phyloP scores from a whole-genome alignment of 2,888 invertebrate genomes.

The Agonopterix arenella region DNA sequence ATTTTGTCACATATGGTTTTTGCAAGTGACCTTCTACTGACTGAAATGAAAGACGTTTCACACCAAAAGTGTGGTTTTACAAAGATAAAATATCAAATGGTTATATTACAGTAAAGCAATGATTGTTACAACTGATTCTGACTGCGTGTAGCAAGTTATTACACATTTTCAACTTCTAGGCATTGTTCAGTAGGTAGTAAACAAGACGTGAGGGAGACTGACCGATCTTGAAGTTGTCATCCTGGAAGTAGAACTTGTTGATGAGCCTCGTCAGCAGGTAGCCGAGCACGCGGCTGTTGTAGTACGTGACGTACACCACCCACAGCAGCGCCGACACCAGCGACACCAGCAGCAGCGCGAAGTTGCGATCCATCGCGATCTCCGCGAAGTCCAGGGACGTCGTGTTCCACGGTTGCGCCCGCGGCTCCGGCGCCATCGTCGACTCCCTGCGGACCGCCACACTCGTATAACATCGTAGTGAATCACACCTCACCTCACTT shows the following conservation, averaged over 20 bases:
- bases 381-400: slow-evolving; percentile 78
- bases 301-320: slow-evolving; percentile 96
- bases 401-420: slow-evolving; percentile 76
- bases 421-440: slow-evolving; percentile 41
- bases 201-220: slow-evolving; percentile 31
- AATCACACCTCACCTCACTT: neutral
- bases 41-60: too few relatives aligned
- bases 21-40: too few relatives aligned
- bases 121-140: too few relatives aligned
- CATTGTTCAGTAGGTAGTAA: neutral
- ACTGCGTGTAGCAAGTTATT: neutral
- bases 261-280: slow-evolving; percentile 92
- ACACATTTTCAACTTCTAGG: neutral
- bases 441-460: slow-evolving; percentile 41
- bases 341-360: slow-evolving; percentile 86
- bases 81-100: too few relatives aligned
- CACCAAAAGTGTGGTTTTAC: too few relatives aligned
- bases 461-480: neutral
- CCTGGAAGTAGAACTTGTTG: slow-evolving; percentile 90
- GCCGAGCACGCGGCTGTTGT: slow-evolving; percentile 94
- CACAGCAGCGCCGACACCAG: slow-evolving; percentile 90
- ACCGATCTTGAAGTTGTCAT: slow-evolving; percentile 94
- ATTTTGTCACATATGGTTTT: too few relatives aligned
- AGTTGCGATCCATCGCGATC: slow-evolving; percentile 85
- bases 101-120: too few relatives aligned